Percentiles rank a stretch among this genome's conserved stretches.
Conservation (phyloP, 2,888 invertebrate species). For the Galerucella nymphaeae region DNA sequence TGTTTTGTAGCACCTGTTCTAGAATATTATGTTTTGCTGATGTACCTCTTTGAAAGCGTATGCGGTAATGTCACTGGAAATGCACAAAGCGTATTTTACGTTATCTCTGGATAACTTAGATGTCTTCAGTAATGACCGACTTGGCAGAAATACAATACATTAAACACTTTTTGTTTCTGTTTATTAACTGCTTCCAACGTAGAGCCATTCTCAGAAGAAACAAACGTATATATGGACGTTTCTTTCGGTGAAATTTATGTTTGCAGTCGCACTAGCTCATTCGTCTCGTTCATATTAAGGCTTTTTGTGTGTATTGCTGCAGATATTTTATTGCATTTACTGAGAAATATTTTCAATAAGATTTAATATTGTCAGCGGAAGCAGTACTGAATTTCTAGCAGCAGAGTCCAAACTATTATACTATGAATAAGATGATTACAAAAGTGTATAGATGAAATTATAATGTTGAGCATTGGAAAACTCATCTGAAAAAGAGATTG, state of each 20-base stretch:
- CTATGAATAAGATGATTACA: too few relatives aligned
- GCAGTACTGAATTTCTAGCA: too few relatives aligned
- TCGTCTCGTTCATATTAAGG: background rate
- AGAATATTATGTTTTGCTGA: background rate
- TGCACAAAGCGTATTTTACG: slow-evolving; percentile 8
- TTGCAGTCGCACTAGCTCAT: slow-evolving; percentile 17
- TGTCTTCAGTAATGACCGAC: slow-evolving; percentile 28
- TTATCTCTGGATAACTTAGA: background rate
- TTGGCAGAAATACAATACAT: slow-evolving; percentile 22
- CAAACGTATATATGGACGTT: slow-evolving; percentile 18
- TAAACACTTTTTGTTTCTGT: slow-evolving; percentile 27
- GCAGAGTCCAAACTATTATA: too few relatives aligned
- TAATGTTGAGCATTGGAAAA: too few relatives aligned
- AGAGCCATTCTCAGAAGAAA: slow-evolving; percentile 3
- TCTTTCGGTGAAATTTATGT: slow-evolving; percentile 26
- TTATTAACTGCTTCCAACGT: slow-evolving; percentile 19
- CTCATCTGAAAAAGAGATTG: too few relatives aligned
- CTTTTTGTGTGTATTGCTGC: slow-evolving; percentile 20
- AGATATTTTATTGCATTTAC: background rate
- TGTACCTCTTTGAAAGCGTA: background rate
- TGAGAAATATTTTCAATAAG: background rate
- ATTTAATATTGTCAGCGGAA: background rate
- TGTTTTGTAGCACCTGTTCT: too few relatives aligned
- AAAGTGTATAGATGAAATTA: too few relatives aligned
- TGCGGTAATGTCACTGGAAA: background rate